Percentiles rank a stretch among this genome's conserved stretches.
Conservation (phyloP, 2,113 vertebrate genomes). For the Glaucidium brasilianum region DNA sequence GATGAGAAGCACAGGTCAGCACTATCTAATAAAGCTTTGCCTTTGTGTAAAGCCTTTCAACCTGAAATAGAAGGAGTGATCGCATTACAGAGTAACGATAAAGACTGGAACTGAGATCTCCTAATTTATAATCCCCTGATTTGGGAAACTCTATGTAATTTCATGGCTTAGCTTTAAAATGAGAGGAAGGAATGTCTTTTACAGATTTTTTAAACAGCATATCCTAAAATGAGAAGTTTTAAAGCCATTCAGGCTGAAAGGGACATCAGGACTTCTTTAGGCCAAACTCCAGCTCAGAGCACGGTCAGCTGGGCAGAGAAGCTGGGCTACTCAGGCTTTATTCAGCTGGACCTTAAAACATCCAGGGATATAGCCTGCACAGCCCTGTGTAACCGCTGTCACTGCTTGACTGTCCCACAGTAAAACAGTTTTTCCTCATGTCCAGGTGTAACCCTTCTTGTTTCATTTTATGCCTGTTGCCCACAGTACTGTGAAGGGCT, state of each 20-base stretch:
- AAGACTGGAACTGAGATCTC: background rate
- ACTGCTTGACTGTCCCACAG: background rate
- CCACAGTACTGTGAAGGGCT: background rate
- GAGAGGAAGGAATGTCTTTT: background rate
- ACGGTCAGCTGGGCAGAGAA: background rate
- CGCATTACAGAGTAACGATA: background rate
- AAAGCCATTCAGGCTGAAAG: background rate
- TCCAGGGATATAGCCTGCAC: background rate
- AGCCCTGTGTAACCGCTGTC: background rate
- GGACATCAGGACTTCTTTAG: background rate
- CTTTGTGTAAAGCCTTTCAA: background rate
- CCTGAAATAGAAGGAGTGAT: background rate
- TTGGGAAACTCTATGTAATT: background rate
- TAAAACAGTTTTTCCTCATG: rapidly evolving
- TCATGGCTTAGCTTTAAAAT: background rate
- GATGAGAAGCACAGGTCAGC: background rate
- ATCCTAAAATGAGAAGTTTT: background rate
- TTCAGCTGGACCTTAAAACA: background rate
- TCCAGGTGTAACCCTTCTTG: background rate
- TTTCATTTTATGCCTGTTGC: background rate
- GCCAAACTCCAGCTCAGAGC: background rate
- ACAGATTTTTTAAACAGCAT: background rate
- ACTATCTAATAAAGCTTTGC: background rate
- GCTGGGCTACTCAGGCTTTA: background rate
- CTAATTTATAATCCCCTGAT: background rate